Conservation (phyloP, 1,140 invertebrate species). For the Rhopalosiphum padi region DNA sequence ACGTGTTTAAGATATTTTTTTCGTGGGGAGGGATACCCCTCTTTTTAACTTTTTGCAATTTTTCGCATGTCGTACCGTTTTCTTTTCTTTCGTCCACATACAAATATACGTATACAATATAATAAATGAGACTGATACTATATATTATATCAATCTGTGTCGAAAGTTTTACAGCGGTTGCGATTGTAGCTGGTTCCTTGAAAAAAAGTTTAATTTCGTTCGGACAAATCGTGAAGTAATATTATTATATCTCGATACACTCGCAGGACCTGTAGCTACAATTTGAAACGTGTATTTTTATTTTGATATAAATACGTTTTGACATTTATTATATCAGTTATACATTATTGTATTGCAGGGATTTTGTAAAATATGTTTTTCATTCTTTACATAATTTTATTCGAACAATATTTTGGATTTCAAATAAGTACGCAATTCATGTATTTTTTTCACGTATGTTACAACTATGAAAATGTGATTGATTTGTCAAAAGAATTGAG, state of each 20-base stretch:
- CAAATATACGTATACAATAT: not conserved
- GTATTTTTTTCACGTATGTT: not conserved
- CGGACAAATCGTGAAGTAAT: not conserved
- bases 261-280: not conserved
- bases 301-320: not conserved
- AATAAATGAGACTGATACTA: not conserved
- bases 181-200: not conserved
- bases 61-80: not conserved
- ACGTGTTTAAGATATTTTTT: not conserved
- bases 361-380: not conserved
- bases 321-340: too few relatives aligned
- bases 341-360: not conserved
- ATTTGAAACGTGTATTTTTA: not conserved
- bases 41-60: not conserved
- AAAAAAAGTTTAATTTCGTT: not conserved
- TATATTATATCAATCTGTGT: not conserved
- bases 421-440: not conserved
- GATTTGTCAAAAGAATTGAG: not conserved
- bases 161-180: not conserved
- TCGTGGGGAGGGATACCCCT: not conserved
- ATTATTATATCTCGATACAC: not conserved
- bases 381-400: not conserved
- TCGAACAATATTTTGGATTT: not conserved
- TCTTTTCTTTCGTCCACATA: not conserved
- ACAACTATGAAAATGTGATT: not conserved